Evolutionary conservation across 2,888 invertebrate species (phyloP).

Genomic region (Drosophila multiciliata): DNA sequence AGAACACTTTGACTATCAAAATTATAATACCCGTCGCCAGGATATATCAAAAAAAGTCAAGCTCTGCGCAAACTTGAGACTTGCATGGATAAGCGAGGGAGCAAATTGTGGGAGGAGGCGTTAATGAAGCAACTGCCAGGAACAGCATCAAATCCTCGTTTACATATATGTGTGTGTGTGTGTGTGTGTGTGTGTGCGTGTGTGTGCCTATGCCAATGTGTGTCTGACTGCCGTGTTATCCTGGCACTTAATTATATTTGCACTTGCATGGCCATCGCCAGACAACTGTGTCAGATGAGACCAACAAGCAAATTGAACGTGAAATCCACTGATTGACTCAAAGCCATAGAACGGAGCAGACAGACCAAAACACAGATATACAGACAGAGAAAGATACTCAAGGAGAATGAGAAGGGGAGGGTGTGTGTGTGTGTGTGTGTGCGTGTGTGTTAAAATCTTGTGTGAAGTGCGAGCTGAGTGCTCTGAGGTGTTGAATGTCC

Average conservation of each 20-base stretch:
- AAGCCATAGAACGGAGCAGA: slow-evolving; percentile 15
- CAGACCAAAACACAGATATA: not conserved
- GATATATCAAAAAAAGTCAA: slow-evolving; percentile 24
- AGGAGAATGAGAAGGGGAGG: not conserved
- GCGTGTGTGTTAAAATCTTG: not conserved
- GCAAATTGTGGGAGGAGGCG: slow-evolving; percentile 11
- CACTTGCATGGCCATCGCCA: slow-evolving; percentile 36
- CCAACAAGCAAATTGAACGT: slow-evolving; percentile 74
- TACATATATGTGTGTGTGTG: not conserved
- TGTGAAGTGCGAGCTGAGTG: slow-evolving; percentile 41
- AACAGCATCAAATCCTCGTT: slow-evolving; percentile 34
- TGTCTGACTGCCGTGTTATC: slow-evolving; percentile 48
- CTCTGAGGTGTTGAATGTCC: slow-evolving; percentile 38
- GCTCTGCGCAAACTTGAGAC: slow-evolving; percentile 50
- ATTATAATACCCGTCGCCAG: not conserved
- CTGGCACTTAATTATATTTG: slow-evolving; percentile 73
- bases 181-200: not conserved
- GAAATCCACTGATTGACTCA: slow-evolving; percentile 70
- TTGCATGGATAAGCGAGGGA: slow-evolving; percentile 1
- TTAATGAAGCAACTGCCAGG: slow-evolving; percentile 59
- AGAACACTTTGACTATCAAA: not conserved
- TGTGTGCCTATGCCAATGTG: slow-evolving; percentile 9
- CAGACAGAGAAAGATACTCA: not conserved
- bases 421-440: too few species aligned
- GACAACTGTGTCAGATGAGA: slow-evolving; percentile 54